Evolutionary conservation across 2,797 vertebrate genomes (phyloP).

Genomic region (Coregonus sp.): DNA sequence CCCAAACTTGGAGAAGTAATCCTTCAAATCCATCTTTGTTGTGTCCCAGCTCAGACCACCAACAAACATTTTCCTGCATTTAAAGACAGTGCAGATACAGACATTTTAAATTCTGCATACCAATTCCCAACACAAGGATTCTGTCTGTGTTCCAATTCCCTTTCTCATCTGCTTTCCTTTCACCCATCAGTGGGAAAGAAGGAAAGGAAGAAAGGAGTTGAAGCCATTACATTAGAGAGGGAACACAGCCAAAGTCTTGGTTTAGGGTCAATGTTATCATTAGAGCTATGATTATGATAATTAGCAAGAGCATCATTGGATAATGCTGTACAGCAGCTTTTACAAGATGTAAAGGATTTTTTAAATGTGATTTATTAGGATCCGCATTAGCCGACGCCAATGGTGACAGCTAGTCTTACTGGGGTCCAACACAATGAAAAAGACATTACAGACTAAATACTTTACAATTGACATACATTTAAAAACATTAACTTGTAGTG

Average conservation of each 20-base stretch:
- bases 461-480: too few species aligned
- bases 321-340: too few species aligned
- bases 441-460: too few species aligned
- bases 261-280: not conserved
- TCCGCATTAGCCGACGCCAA: too few species aligned
- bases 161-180: not conserved
- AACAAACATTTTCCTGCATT: slow-evolving; percentile 88
- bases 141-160: not conserved
- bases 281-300: not conserved
- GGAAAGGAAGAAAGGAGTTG: slow-evolving; percentile 3
- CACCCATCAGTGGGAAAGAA: not conserved
- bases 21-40: slow-evolving; percentile 91
- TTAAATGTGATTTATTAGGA: too few species aligned
- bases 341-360: too few species aligned
- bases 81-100: not conserved
- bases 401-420: too few species aligned
- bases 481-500: too few species aligned
- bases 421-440: too few species aligned
- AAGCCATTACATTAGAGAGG: not conserved
- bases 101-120: not conserved
- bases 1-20: slow-evolving; percentile 89
- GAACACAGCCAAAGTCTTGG: not conserved
- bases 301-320: not conserved
- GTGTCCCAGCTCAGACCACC: slow-evolving; percentile 94
- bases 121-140: not conserved